phyloP scores from a whole-genome alignment of 2,888 invertebrate genomes.

The Sussaba pulchella region DNA sequence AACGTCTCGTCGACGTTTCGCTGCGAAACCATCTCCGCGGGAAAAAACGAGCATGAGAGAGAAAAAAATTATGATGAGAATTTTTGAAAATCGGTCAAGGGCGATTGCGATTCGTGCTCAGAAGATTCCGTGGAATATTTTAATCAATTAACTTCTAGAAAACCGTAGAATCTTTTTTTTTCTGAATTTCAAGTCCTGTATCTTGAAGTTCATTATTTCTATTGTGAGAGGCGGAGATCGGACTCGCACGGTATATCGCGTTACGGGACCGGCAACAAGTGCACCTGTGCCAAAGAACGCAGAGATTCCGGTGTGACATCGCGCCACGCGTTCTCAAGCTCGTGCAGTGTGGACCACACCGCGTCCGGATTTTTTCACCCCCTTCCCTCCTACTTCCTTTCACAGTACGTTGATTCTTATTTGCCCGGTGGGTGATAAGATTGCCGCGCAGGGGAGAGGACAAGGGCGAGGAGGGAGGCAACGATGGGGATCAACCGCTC shows the following conservation, averaged over 20 bases:
- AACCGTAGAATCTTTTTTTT: too few relatives aligned
- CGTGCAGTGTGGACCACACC: constrained; percentile 52
- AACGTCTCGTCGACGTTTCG: not conserved
- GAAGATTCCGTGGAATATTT: too few relatives aligned
- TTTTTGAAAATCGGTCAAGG: too few relatives aligned
- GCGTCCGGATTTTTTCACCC: constrained; percentile 2
- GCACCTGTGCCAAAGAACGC: constrained; percentile 72
- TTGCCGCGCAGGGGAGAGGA: constrained; percentile 6
- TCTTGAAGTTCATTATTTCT: too few relatives aligned
- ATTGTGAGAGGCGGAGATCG: constrained; percentile 50
- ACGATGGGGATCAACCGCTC: constrained; percentile 14
- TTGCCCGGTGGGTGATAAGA: constrained; percentile 56
- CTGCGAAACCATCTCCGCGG: not conserved
- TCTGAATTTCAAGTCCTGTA: too few relatives aligned
- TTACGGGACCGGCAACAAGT: constrained; percentile 65
- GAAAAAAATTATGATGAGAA: too few relatives aligned
- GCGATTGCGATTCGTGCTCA: too few relatives aligned
- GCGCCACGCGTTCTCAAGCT: constrained; percentile 68
- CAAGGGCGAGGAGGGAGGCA: not conserved
- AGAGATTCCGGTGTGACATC: constrained; percentile 67
- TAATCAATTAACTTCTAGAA: too few relatives aligned
- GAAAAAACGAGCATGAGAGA: constrained; percentile 58
- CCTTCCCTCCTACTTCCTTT: constrained; percentile 33
- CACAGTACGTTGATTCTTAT: constrained; percentile 37
- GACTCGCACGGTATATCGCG: constrained; percentile 77